Conservation (phyloP, 2,888 invertebrate genomes). For the Netelia melanura region DNA sequence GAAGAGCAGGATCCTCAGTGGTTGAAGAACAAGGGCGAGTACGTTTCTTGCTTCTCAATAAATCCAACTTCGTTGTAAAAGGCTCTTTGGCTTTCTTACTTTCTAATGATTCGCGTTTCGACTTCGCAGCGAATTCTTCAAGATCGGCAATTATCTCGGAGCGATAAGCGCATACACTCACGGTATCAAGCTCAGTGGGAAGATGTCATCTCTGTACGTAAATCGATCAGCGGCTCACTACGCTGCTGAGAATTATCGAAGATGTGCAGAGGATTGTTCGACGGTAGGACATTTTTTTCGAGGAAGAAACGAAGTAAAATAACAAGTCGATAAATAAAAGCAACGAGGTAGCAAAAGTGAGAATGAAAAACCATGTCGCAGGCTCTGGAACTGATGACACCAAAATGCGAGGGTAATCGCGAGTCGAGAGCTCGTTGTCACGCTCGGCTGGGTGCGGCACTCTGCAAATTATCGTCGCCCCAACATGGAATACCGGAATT, state of each 20-base stretch:
- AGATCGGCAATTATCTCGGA: constrained; percentile 90
- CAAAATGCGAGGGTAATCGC: constrained; percentile 90
- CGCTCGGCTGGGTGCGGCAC: constrained; percentile 90
- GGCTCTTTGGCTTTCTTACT: background rate
- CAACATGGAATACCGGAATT: constrained; percentile 91
- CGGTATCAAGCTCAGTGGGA: constrained; percentile 90
- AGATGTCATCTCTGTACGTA: constrained; percentile 90
- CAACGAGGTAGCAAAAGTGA: constrained; percentile 79
- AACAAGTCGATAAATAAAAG: constrained; percentile 18
- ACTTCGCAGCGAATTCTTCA: constrained; percentile 88
- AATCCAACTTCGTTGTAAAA: background rate
- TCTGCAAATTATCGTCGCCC: constrained; percentile 89
- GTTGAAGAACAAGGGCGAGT: constrained; percentile 93
- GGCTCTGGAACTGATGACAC: constrained; percentile 91
- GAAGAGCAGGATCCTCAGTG: constrained; percentile 94
- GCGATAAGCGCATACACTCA: constrained; percentile 94
- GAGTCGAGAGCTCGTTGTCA: constrained; percentile 90
- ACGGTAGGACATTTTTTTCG: constrained; percentile 83
- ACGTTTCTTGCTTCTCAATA: constrained; percentile 76
- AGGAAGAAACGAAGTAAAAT: background rate
- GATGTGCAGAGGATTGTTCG: constrained; percentile 88
- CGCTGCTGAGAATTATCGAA: constrained; percentile 90
- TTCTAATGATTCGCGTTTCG: background rate
- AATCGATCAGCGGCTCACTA: constrained; percentile 94
- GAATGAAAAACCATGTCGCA: constrained; percentile 75